Conservation (phyloP, 2,888 invertebrate species). For the Agriopis marginaria region DNA sequence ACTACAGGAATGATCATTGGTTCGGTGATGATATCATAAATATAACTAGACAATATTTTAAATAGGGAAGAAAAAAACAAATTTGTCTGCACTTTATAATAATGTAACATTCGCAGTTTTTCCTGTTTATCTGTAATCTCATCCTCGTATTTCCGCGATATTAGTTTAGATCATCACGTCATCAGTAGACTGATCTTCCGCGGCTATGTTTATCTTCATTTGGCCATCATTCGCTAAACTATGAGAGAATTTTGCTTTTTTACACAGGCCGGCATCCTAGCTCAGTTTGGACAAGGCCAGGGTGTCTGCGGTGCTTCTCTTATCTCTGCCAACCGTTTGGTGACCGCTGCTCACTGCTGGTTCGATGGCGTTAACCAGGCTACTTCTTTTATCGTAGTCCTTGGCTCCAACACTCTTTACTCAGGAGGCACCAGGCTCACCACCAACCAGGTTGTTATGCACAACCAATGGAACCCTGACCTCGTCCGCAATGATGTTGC, state of each 20-base stretch:
- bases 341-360: conserved; percentile 69
- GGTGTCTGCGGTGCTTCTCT: conserved; percentile 66
- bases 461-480: conserved; percentile 57
- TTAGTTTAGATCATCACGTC: no score
- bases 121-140: no score
- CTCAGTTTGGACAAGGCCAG: conserved; percentile 27
- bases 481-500: conserved; percentile 63
- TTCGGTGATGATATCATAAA: no score
- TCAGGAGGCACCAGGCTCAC: conserved; percentile 59
- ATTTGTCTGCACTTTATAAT: no score
- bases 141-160: no score
- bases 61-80: no score
- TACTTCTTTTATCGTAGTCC: conserved; percentile 57
- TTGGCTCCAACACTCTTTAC: conserved; percentile 63
- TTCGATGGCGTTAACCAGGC: conserved; percentile 63
- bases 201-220: no score
- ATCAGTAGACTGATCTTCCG: no score
- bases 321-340: conserved; percentile 44
- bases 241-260: neutral
- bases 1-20: no score
- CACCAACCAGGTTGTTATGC: conserved; percentile 55
- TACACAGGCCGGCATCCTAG: conserved; percentile 56
- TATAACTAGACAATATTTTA: no score
- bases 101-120: no score
- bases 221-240: neutral